These are phyloP conservation scores for Axis porcinus DNA, from an alignment of 2,113 vertebrate genomes.

Conservation along the genomic window DNA sequence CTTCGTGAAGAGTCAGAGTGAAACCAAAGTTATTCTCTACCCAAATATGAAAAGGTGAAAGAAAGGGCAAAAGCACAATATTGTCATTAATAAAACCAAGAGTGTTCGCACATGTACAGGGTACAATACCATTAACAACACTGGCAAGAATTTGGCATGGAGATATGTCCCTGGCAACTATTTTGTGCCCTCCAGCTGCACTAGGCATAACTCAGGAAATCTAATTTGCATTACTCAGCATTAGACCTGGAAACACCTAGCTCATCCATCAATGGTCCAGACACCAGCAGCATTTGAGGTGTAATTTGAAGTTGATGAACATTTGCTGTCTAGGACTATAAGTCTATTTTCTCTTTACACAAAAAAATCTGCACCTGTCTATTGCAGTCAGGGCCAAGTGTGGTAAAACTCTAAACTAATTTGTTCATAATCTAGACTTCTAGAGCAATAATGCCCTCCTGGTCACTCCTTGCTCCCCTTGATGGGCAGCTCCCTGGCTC, in stretches of 20 bases:
- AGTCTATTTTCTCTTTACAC: slow-evolving; percentile 40
- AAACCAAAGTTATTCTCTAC: slow-evolving; percentile 41
- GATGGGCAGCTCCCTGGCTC: background rate
- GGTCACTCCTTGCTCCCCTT: background rate
- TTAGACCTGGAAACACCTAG: slow-evolving; percentile 71
- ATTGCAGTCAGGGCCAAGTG: slow-evolving; percentile 36
- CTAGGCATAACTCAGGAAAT: slow-evolving; percentile 67
- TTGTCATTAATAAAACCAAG: slow-evolving; percentile 52
- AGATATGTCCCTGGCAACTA: slow-evolving; percentile 65
- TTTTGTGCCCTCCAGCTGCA: slow-evolving; percentile 56
- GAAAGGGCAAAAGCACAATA: slow-evolving; percentile 52
- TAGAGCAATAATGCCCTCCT: background rate
- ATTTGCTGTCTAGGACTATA: slow-evolving; percentile 55
- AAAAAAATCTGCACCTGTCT: slow-evolving; percentile 50
- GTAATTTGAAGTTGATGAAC: slow-evolving; percentile 63
- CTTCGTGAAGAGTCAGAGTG: slow-evolving; percentile 9
- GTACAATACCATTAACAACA: slow-evolving; percentile 59
- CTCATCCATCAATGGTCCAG: slow-evolving; percentile 74
- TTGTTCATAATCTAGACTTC: slow-evolving; percentile 38
- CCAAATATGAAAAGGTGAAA: slow-evolving; percentile 60
- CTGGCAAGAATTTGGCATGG: slow-evolving; percentile 55
- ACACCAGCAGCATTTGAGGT: slow-evolving; percentile 66
- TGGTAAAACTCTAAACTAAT: slow-evolving; percentile 36
- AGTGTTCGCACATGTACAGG: slow-evolving; percentile 7
- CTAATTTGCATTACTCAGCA: slow-evolving; percentile 64